These are phyloP conservation scores for Magallana ariakensis DNA, from an alignment of 1,140 invertebrate species.

Conservation along the genomic window DNA sequence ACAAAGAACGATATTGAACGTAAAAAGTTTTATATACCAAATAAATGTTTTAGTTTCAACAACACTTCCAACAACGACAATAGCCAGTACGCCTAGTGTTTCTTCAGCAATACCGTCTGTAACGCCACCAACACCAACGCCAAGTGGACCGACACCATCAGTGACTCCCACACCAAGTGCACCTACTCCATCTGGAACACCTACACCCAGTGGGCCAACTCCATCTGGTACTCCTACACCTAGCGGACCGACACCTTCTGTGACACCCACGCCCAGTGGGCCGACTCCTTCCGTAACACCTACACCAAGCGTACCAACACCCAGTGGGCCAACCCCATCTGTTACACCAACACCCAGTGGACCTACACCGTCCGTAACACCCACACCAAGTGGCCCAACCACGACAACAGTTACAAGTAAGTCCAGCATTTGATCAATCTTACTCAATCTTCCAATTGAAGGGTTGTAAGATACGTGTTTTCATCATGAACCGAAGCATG, in stretches of 20 bases:
- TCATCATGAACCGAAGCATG: no score
- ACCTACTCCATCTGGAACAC: no score
- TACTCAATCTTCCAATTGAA: not conserved
- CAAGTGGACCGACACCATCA: constrained; percentile 2
- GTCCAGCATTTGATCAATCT: not conserved
- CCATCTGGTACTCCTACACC: no score
- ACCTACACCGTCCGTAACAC: no score
- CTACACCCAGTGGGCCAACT: no score
- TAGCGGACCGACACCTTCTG: not conserved
- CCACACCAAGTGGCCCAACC: no score
- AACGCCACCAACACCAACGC: not conserved
- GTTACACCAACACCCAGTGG: no score
- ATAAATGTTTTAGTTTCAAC: not conserved
- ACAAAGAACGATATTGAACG: no score
- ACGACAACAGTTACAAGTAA: not conserved
- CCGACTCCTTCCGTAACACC: not conserved
- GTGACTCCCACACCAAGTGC: not conserved
- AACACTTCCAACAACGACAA: not conserved
- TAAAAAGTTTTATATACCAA: no score
- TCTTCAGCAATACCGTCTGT: not conserved
- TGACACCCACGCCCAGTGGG: no score
- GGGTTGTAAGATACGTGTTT: no score
- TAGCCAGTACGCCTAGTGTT: not conserved
- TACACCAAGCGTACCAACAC: not conserved
- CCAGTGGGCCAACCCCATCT: no score